A percentile compares a stretch with the other conserved stretches of the same genome.
phyloP scores from a whole-genome alignment of 92 coral and sea anemone genomes.

The Epizoanthus scotinus region DNA sequence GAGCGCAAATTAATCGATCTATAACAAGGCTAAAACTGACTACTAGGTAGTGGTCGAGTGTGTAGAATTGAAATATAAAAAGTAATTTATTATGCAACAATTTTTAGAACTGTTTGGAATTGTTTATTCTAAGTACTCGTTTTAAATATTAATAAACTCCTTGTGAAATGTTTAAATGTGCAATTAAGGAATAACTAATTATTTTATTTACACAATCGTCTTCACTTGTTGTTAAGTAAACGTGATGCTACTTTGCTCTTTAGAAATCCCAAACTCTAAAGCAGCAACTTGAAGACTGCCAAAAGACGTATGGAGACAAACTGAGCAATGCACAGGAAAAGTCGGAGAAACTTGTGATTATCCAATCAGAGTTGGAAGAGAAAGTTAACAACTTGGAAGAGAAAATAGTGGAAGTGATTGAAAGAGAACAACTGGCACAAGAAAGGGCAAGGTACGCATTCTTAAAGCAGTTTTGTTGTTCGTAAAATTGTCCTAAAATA shows the following conservation, averaged over 20 bases:
- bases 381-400: conserved; percentile 61
- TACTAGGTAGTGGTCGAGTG: too few species aligned
- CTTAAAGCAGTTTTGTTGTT: background rate
- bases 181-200: too few species aligned
- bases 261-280: conserved; percentile 64
- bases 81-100: too few species aligned
- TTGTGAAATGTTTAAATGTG: too few species aligned
- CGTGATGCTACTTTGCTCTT: background rate
- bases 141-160: background rate
- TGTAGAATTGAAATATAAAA: too few species aligned
- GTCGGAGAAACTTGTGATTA: conserved; percentile 49
- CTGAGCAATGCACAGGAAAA: conserved; percentile 47
- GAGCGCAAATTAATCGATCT: too few species aligned
- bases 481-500: too few species aligned
- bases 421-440: conserved; percentile 53
- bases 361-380: conserved; percentile 46
- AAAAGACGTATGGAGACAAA: conserved; percentile 51
- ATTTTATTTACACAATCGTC: too few species aligned
- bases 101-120: too few species aligned
- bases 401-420: conserved; percentile 53
- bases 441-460: conserved; percentile 39
- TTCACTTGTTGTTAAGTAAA: too few species aligned
- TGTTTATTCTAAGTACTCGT: background rate
- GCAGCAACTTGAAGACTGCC: conserved; percentile 55
- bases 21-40: too few species aligned